These are phyloP conservation scores for Entelurus aequoreus DNA, from an alignment of 2,113 vertebrate species.

Conservation along the genomic window DNA sequence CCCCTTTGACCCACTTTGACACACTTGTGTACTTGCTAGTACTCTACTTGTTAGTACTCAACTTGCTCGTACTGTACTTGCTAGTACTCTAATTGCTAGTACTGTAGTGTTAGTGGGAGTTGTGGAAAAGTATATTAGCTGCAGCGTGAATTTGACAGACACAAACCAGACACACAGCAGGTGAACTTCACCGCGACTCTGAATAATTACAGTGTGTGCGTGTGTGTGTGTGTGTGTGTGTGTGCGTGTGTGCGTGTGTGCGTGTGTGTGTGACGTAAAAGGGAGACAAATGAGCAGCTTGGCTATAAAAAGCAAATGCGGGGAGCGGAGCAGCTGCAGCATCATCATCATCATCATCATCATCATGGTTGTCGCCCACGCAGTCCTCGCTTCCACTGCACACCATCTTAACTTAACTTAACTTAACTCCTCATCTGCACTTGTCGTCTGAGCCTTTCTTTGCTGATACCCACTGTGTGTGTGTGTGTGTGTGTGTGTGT, in stretches of 20 bases:
- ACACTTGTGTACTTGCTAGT: too few relatives aligned
- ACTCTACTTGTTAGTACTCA: too few relatives aligned
- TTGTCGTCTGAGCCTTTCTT: background rate
- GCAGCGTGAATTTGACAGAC: slow-evolving; percentile 29
- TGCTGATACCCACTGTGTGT: too few relatives aligned
- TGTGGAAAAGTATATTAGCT: slow-evolving; percentile 3
- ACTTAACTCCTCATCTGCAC: background rate
- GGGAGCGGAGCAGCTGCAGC: slow-evolving; percentile 60
- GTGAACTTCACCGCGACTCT: slow-evolving; percentile 15
- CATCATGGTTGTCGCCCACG: slow-evolving; percentile 46
- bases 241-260: slow-evolving; percentile 4
- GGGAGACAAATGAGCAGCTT: slow-evolving; percentile 65
- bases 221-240: slow-evolving; percentile 19
- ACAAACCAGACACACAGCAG: slow-evolving; percentile 29
- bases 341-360: slow-evolving; percentile 55
- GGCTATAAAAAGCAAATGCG: slow-evolving; percentile 62
- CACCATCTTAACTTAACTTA: background rate
- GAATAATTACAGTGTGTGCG: slow-evolving; percentile 37
- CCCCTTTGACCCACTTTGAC: too few relatives aligned
- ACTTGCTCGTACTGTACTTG: too few relatives aligned
- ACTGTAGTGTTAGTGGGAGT: background rate
- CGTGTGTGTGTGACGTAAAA: slow-evolving; percentile 46
- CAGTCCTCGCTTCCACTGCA: slow-evolving; percentile 48
- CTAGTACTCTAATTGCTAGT: too few relatives aligned
- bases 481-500: too few relatives aligned